phyloP scores from a whole-genome alignment of 2,113 vertebrate species.

The Neoarius graeffei region DNA sequence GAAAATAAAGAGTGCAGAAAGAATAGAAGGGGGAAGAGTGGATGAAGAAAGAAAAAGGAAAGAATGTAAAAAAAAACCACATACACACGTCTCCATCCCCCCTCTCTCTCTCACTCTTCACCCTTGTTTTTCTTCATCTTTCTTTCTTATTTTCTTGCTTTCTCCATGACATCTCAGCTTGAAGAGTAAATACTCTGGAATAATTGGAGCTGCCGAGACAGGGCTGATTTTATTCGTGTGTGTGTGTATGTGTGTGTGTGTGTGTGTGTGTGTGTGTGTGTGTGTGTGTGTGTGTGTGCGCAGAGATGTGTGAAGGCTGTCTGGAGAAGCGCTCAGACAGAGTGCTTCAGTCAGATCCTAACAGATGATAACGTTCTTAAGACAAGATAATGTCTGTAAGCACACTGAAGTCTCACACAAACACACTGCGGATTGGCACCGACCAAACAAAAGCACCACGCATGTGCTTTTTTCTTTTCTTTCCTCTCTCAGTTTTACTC shows the following conservation, averaged over 20 bases:
- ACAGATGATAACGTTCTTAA: conserved; percentile 49
- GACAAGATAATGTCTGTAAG: conserved; percentile 55
- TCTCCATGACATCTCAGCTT: conserved; percentile 55
- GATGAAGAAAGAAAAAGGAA: background rate
- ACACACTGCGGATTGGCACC: conserved; percentile 43
- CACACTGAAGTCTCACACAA: conserved; percentile 43
- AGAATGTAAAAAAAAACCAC: background rate
- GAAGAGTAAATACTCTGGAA: conserved; percentile 65
- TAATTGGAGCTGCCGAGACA: conserved; percentile 70
- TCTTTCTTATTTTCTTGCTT: conserved; percentile 13
- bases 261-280: conserved; percentile 64
- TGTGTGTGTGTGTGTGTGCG: conserved; percentile 60
- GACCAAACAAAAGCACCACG: background rate
- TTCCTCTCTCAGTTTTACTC: background rate
- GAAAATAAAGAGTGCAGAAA: background rate
- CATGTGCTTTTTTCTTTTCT: background rate
- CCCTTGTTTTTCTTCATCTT: background rate
- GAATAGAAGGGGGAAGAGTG: background rate
- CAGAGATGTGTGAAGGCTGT: conserved; percentile 51
- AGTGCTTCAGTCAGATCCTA: conserved; percentile 57
- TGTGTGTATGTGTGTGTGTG: background rate
- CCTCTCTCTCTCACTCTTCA: background rate
- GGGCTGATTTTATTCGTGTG: background rate
- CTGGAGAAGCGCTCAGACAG: conserved; percentile 48
- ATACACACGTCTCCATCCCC: no score